These are phyloP conservation scores for Leptocoma aspasia DNA, from an alignment of 2,113 vertebrate species.

Conservation along the genomic window DNA sequence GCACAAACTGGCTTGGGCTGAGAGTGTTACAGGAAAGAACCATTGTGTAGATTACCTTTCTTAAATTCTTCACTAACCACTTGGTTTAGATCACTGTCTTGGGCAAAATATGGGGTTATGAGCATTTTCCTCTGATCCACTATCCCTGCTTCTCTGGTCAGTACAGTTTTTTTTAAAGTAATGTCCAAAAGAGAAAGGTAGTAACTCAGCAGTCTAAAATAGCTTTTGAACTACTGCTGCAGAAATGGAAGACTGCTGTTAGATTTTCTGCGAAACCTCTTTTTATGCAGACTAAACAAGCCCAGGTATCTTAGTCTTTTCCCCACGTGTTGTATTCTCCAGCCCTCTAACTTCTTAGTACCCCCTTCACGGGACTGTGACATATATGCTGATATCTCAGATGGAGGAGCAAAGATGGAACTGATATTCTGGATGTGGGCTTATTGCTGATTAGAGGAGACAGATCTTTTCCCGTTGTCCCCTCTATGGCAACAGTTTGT, in stretches of 20 bases:
- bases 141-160: not conserved
- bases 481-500: not conserved
- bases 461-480: not conserved
- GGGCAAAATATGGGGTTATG: not conserved
- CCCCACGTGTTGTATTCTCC: not conserved
- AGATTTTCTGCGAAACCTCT: not conserved
- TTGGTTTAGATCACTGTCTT: not conserved
- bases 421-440: not conserved
- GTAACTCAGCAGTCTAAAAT: not conserved
- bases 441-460: not conserved
- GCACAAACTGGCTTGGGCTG: not conserved
- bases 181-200: not conserved
- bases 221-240: not conserved
- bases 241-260: not conserved
- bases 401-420: not conserved
- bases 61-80: not conserved
- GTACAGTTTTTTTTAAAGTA: not conserved
- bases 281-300: not conserved
- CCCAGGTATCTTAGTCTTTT: not conserved
- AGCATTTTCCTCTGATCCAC: not conserved
- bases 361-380: accelerated
- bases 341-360: not conserved
- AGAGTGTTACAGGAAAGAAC: not conserved
- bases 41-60: not conserved
- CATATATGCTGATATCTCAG: not conserved